Base-by-base conservation (phyloP, 2,888 invertebrate genomes). In the Macrophya annulata region DNA sequence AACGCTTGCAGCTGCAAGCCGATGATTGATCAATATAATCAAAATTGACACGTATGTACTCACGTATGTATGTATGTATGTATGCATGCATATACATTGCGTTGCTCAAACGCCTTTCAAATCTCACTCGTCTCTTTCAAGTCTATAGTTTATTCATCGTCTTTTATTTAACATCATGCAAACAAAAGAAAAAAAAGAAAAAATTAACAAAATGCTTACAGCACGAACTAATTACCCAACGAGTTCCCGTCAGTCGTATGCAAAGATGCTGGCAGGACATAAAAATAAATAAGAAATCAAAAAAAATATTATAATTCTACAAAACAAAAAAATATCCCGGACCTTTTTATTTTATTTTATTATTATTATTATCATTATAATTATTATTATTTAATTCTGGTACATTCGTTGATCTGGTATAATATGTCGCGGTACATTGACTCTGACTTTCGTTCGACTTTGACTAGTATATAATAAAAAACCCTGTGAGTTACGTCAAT, bases 401-500 rank as follows among this genome's bases (percentile, higher is more conserved):
- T 31, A 31, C 31, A 31, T 31, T 6, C 51, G 68, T 25, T 68
- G 68, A 68, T 21, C 21, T 62, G 31, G 31, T 31, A 48, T 17
- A 1, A 1, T 21, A 31, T 68, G 68, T 62, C 62, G 25, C 62
- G 17, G 17, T 68, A 17, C 3, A 62, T 37, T 37, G 68, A 45
- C 45, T 74, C 10, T 9, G 45, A n/a, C n/a, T 45, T 21, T 4
- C n/a, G 10, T 45, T 45, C 17, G 74, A n/a, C 43, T 43, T 72
- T 17, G 43, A 21, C n/a, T 21, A 15, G 48, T 12, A 55, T n/a
- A 81, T 81, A 81, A 62, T 62, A 81, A 31, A 21, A 45, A n/a
- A 21, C 21, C 21, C 37, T 17, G 21, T 43, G 31, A 51, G 12
- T 62, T 71, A 37, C 83, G 83, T 83, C 83, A 83, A 12, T 71